Evolutionary conservation across 1,140 invertebrate genomes (phyloP).

Genomic region (Tetramorium alpestre): DNA sequence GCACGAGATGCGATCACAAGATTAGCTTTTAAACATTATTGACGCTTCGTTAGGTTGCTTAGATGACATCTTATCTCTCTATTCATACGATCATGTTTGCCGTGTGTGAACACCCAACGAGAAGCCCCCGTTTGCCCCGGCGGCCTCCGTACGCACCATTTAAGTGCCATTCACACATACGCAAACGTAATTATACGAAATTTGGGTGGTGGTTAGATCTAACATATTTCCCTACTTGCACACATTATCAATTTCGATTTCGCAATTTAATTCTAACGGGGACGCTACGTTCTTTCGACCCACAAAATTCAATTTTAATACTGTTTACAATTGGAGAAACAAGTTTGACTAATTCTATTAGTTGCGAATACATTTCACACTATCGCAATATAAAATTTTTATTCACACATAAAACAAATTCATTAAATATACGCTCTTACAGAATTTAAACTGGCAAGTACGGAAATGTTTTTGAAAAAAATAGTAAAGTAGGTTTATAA

Average conservation of each 20-base stretch:
- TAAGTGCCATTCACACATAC: neutral
- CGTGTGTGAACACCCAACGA: constrained; percentile 61
- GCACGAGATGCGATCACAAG: constrained; percentile 51
- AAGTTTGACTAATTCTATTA: neutral
- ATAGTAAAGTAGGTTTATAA: constrained; percentile 10
- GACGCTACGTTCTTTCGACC: neutral
- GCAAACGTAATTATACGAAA: constrained; percentile 29
- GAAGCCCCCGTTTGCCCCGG: neutral
- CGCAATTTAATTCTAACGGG: neutral
- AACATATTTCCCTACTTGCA: constrained; percentile 48
- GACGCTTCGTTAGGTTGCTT: constrained; percentile 82
- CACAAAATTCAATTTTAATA: neutral
- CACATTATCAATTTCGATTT: neutral
- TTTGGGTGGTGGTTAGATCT: constrained; percentile 44
- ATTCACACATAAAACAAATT: neutral
- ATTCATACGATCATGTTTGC: constrained; percentile 73
- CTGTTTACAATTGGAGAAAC: neutral
- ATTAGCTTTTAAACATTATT: constrained; percentile 70
- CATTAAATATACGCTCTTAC: no score
- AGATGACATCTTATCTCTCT: constrained; percentile 74
- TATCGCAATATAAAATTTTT: neutral
- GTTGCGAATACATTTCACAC: neutral
- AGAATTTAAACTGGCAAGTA: constrained; percentile 19
- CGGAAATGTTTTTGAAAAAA: constrained; percentile 22
- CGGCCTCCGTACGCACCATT: neutral